A percentile compares a stretch with the other conserved stretches of the same genome.
Evolutionary conservation across 2,888 invertebrate genomes (phyloP).

Genomic region (Tetanocera ferruginea): DNA sequence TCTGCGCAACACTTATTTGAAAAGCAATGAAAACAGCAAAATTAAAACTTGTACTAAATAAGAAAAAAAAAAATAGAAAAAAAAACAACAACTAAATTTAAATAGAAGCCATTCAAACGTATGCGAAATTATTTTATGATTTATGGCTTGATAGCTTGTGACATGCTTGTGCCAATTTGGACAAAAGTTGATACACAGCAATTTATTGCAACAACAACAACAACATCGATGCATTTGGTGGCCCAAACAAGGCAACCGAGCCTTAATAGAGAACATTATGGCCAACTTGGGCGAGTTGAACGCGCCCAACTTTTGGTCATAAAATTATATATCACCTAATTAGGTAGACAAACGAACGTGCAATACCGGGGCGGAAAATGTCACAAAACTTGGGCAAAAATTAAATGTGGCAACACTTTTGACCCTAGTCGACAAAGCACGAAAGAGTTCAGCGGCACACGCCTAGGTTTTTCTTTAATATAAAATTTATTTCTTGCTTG

Average conservation of each 20-base stretch:
- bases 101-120: conserved; percentile 2
- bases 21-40: not conserved
- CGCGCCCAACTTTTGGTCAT: conserved; percentile 2
- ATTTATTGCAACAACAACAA: too few species aligned
- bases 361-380: conserved; percentile 10
- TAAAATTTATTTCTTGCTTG: not conserved
- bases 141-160: conserved; percentile 2
- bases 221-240: not conserved
- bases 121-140: not conserved
- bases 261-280: not conserved
- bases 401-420: conserved; percentile 19
- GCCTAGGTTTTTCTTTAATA: not conserved
- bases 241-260: not conserved
- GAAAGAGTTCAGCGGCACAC: conserved; percentile 11
- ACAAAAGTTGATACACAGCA: too few species aligned
- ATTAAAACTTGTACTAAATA: not conserved
- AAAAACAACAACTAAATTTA: not conserved
- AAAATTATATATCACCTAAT: conserved; percentile 25
- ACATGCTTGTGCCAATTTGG: too few species aligned
- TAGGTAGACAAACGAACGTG: conserved; percentile 15
- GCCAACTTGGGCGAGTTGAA: not conserved
- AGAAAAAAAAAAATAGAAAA: not conserved
- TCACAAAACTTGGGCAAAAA: conserved; percentile 7
- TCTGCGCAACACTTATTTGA: not conserved
- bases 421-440: not conserved